Evolutionary conservation across 2,888 invertebrate species (phyloP).

Genomic region (Pyralis farinalis): DNA sequence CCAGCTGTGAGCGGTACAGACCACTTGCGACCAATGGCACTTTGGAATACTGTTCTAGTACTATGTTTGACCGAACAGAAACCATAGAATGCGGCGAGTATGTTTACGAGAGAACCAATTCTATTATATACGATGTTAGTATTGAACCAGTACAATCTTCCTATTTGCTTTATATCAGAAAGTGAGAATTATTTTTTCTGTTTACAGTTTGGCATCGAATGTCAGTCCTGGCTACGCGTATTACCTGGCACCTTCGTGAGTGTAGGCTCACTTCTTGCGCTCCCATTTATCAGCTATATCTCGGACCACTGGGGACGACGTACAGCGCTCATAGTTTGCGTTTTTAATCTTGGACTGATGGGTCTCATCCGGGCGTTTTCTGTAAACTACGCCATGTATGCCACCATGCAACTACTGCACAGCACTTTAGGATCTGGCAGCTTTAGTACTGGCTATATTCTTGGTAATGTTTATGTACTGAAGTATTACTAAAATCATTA

Average conservation of each 20-base stretch:
- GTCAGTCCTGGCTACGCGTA: slow-evolving; percentile 85
- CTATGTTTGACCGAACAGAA: slow-evolving; percentile 24
- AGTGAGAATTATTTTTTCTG: background rate
- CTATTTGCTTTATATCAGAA: too few species aligned
- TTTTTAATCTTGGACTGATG: slow-evolving; percentile 61
- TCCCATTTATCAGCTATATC: slow-evolving; percentile 84
- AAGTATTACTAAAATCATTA: too few species aligned
- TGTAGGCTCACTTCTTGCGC: slow-evolving; percentile 84
- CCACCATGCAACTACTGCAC: slow-evolving; percentile 74
- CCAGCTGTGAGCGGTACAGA: slow-evolving; percentile 54
- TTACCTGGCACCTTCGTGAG: slow-evolving; percentile 87
- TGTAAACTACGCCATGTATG: slow-evolving; percentile 40
- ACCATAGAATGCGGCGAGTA: slow-evolving; percentile 26
- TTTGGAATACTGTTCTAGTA: slow-evolving; percentile 22
- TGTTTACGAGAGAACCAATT: slow-evolving; percentile 33
- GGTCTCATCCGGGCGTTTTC: slow-evolving; percentile 78
- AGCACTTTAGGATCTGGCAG: slow-evolving; percentile 75
- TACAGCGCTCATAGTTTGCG: slow-evolving; percentile 65
- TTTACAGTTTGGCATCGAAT: slow-evolving; percentile 82
- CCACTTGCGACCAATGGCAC: slow-evolving; percentile 12
- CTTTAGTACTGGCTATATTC: slow-evolving; percentile 71
- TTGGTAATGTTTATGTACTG: too few species aligned
- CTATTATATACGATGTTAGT: slow-evolving; percentile 38
- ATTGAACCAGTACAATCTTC: too few species aligned
- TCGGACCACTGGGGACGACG: slow-evolving; percentile 84